These are phyloP conservation scores for Dendrolimus punctatus DNA, from an alignment of 1,140 invertebrate genomes.

Conservation along the genomic window DNA sequence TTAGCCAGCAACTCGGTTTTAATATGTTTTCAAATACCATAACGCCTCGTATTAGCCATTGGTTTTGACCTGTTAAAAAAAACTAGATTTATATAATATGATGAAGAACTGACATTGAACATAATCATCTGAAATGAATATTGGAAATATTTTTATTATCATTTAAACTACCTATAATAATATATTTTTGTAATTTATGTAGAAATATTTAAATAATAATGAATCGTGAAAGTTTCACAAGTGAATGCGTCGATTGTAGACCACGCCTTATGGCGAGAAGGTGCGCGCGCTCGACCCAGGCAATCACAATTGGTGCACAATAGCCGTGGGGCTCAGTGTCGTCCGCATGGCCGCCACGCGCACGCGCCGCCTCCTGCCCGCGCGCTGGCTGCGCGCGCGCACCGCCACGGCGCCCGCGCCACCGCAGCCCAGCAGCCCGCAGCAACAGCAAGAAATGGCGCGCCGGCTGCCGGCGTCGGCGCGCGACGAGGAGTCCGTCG, in stretches of 20 bases:
- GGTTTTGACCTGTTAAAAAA: no score
- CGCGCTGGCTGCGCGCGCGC: conserved; percentile 52
- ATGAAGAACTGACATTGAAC: no score
- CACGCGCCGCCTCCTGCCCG: conserved; percentile 44
- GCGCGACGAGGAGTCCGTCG: conserved; percentile 74
- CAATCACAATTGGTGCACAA: conserved; percentile 51
- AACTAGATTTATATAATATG: no score
- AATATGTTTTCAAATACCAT: no score
- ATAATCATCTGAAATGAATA: no score
- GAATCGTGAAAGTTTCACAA: no score
- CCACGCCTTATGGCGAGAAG: conserved; percentile 34
- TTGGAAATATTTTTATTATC: no score
- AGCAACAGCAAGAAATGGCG: conserved; percentile 31
- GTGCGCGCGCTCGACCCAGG: conserved; percentile 46
- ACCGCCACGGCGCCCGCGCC: conserved; percentile 31
- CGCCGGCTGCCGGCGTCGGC: conserved; percentile 36
- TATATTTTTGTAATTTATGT: no score
- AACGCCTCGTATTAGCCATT: no score
- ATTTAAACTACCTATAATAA: no score
- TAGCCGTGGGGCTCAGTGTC: conserved; percentile 28
- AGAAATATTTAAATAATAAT: no score
- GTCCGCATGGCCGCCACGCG: conserved; percentile 59
- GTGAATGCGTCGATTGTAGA: conserved; percentile 17
- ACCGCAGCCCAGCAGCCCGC: conserved; percentile 21
- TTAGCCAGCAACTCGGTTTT: no score